A percentile compares a stretch with the other conserved stretches of the same genome.
These are phyloP conservation scores for Ophion costatus DNA, from an alignment of 2,888 invertebrate species.

Conservation along the genomic window DNA sequence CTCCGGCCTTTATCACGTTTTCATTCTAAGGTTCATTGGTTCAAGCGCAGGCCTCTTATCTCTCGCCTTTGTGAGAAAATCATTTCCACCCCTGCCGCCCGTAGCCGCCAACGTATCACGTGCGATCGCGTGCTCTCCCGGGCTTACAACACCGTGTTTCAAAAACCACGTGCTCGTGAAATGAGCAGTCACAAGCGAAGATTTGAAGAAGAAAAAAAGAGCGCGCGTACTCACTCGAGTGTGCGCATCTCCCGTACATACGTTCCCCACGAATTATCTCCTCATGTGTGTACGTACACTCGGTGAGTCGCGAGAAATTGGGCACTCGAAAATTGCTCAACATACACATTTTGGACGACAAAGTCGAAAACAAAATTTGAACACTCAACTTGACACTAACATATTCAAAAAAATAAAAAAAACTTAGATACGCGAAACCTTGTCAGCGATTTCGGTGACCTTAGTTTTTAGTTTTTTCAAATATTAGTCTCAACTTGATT, in stretches of 20 bases:
- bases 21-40: constrained; percentile 39
- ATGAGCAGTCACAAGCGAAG: neutral
- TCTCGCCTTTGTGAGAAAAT: constrained; percentile 48
- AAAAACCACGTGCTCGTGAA: neutral
- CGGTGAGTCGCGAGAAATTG: neutral
- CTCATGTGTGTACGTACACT: neutral
- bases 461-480: too few species aligned
- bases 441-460: too few species aligned
- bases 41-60: constrained; percentile 24
- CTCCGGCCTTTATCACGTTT: constrained; percentile 7
- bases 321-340: neutral
- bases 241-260: neutral
- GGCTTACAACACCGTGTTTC: neutral
- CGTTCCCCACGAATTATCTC: neutral
- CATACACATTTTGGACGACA: neutral
- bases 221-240: neutral
- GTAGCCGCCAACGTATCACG: constrained; percentile 41
- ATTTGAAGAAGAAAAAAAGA: neutral
- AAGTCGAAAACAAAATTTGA: neutral
- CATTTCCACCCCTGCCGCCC: neutral
- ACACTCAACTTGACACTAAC: too few species aligned
- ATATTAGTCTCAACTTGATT: too few species aligned
- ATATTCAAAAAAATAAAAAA: too few species aligned
- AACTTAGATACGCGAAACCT: too few species aligned
- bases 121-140: constrained; percentile 51